These are phyloP conservation scores for Hydropotes inermis DNA, from an alignment of 2,113 vertebrate genomes.

Conservation along the genomic window DNA sequence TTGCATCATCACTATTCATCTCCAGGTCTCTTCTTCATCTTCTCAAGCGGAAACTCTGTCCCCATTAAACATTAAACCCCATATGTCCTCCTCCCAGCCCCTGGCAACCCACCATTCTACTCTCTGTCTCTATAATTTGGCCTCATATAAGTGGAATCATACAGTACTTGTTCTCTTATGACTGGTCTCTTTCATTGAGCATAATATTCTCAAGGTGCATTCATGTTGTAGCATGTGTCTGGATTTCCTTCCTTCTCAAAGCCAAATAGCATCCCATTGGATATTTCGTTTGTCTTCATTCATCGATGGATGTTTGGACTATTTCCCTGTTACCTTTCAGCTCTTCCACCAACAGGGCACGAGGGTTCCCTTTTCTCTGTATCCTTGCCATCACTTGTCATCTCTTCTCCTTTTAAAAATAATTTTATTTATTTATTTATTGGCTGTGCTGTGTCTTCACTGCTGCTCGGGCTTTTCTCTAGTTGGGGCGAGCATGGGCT, in stretches of 20 bases:
- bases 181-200: background rate
- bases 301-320: background rate
- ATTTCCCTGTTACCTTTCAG: background rate
- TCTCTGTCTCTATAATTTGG: background rate
- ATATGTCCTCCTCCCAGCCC: background rate
- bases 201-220: background rate
- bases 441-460: background rate
- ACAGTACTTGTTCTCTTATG: background rate
- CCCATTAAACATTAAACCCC: background rate
- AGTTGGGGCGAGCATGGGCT: background rate
- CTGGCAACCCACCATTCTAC: background rate
- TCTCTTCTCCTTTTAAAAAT: background rate
- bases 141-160: background rate
- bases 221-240: accelerated
- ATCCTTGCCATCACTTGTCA: background rate
- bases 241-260: background rate
- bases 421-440: background rate
- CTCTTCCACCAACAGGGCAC: background rate
- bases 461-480: background rate
- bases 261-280: background rate
- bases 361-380: background rate
- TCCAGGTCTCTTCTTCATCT: background rate
- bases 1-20: background rate
- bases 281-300: background rate
- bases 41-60: background rate